Base-by-base conservation (phyloP, 2,888 invertebrate genomes). In the Drosophila imparisetae region DNA sequence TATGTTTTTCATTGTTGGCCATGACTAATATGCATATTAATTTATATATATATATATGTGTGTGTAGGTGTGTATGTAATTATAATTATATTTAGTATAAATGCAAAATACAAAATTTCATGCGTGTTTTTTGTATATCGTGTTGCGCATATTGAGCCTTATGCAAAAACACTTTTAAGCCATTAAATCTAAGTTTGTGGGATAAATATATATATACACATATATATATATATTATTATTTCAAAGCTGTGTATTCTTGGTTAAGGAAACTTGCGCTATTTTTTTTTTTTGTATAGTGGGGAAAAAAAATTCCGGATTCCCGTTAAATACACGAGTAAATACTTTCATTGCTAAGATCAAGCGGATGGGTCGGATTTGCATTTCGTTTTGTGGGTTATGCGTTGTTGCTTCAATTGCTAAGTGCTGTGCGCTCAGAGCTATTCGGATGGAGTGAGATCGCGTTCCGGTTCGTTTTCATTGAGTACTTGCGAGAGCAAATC, bases 401-500 rank as follows among this genome's bases (percentile, higher is more conserved):
- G 49, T 21, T 48, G 36, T 29, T 52, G 7, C 15, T 24, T 58
- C 32, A 24, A 18, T 50, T 52, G 40, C 48, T 21, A 36, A 68
- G 59, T 72, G 21, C n/a, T 42, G 40, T 13, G 21, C 21, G n/a
- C 11, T 40, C 24, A 15, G 92, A 54, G 53, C 73, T 94, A 96
- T 94, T 96, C 96, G 48, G 96, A 96, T 71, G 95, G 95, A 79
- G 96, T 95, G 83, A 96, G 94, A 93, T 96, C 95, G 92, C 95
- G 95, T 93, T 96, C 96, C 48, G 94, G 94, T 93, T 96, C 96
- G 63, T 95, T 96, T 93, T 96, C 97, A 86, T 94, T 95, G 62
- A 97, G 93, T 86, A 97, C 94, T 93, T 97, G 97, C 75, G 95
- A 94, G 27, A 97, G 93, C 75, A 97, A 94, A 92, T 97, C 97